Percentiles rank a stretch among this genome's conserved stretches.
phyloP scores from a whole-genome alignment of 2,797 vertebrate species.

The Eulemur rubriventer region DNA sequence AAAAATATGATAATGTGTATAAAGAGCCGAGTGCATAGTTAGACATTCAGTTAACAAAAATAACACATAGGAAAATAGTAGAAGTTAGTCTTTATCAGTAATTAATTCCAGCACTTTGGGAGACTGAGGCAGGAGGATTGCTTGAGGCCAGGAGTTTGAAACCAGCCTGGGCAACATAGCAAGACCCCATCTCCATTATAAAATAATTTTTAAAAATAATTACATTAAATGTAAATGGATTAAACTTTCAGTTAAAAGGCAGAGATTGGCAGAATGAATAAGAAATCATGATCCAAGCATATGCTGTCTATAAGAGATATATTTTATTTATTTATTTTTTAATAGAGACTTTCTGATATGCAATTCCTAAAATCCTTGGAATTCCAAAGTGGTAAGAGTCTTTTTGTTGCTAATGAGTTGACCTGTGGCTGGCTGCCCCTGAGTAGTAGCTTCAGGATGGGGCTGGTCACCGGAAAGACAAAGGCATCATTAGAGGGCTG shows the following conservation, averaged over 20 bases:
- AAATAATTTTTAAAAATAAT: too few species aligned
- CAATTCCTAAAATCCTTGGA: neutral
- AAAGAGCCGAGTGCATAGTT: neutral
- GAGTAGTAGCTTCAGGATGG: neutral
- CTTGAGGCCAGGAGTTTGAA: neutral
- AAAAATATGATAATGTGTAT: neutral
- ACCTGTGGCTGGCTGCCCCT: neutral
- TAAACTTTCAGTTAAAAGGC: neutral
- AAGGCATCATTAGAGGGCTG: neutral
- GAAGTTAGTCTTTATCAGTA: neutral
- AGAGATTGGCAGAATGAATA: neutral
- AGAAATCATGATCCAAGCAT: neutral
- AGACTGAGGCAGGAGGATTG: neutral
- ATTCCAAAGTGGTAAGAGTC: neutral
- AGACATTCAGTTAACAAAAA: conserved; percentile 13
- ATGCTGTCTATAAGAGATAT: neutral
- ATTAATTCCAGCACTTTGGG: neutral
- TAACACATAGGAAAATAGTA: neutral
- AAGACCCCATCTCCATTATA: neutral
- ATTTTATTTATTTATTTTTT: neutral
- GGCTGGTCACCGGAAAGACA: neutral
- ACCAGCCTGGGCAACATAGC: neutral
- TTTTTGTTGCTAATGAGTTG: neutral
- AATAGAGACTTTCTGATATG: neutral
- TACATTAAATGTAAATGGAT: neutral